Conservation (phyloP, 2,797 vertebrate genomes). For the Thamnophis elegans region DNA sequence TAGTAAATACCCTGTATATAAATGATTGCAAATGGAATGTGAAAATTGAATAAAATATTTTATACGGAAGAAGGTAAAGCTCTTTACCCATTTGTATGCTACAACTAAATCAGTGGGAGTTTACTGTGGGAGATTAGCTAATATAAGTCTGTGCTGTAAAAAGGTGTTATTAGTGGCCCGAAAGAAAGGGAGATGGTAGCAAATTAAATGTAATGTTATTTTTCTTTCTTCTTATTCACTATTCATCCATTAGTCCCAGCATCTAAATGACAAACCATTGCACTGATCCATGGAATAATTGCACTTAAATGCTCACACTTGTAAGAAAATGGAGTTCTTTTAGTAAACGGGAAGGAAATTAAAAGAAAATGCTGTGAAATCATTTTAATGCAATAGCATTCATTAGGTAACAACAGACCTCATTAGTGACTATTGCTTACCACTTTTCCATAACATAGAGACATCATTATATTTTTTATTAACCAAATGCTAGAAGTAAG, state of each 20-base stretch:
- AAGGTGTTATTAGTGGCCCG: background rate
- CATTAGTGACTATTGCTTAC: slow-evolving; percentile 27
- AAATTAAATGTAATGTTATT: background rate
- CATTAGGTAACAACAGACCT: slow-evolving; percentile 38
- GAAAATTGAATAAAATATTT: too few species aligned
- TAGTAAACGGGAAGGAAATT: slow-evolving; percentile 23
- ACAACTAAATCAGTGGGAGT: background rate
- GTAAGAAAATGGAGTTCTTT: slow-evolving; percentile 34
- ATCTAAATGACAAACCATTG: background rate
- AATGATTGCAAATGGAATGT: too few species aligned
- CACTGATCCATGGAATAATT: slow-evolving; percentile 2
- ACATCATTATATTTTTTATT: slow-evolving; percentile 15
- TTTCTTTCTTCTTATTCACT: background rate
- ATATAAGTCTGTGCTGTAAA: background rate
- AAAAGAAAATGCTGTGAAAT: slow-evolving; percentile 47
- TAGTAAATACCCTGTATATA: too few species aligned
- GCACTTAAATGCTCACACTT: slow-evolving; percentile 7
- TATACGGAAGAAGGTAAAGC: background rate
- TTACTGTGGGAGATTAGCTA: background rate
- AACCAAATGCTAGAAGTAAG: background rate
- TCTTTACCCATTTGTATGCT: background rate
- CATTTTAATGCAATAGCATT: slow-evolving; percentile 35
- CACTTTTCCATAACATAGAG: slow-evolving; percentile 23
- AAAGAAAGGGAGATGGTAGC: slow-evolving; percentile 5
- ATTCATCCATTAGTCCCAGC: slow-evolving; percentile 7